Percentiles rank a stretch among this genome's conserved stretches.
Conservation (phyloP, 2,797 vertebrate genomes). For the Babyrousa celebensis region DNA sequence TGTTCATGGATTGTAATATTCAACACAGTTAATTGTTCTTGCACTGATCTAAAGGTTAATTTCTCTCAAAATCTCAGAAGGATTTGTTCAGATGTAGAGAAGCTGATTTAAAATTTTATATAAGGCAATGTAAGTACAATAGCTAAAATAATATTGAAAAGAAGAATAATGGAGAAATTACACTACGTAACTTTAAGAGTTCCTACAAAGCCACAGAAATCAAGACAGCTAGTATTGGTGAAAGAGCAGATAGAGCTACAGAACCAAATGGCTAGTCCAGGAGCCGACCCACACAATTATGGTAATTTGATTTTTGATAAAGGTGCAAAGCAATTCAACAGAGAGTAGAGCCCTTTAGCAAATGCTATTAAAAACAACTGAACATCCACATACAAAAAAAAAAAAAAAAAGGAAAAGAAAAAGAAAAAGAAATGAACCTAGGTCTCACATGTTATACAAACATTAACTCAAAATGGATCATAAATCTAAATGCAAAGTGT, state of each 20-base stretch:
- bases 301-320: background rate
- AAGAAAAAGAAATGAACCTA: background rate
- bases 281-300: background rate
- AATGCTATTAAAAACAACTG: background rate
- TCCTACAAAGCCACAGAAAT: background rate
- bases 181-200: background rate
- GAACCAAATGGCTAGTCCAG: background rate
- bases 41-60: background rate
- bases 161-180: background rate
- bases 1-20: background rate
- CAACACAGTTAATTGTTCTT: background rate
- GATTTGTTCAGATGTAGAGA: background rate
- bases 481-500: background rate
- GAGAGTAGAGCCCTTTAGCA: background rate
- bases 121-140: background rate
- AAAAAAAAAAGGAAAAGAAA: background rate
- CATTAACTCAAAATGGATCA: background rate
- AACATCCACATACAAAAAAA: background rate
- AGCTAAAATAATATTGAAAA: background rate
- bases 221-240: background rate
- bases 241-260: background rate
- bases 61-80: background rate
- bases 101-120: background rate
- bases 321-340: background rate
- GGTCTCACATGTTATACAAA: background rate